Percentiles rank a stretch among this genome's conserved stretches.
phyloP scores from a whole-genome alignment of 2,113 vertebrate genomes.

The Sturnira hondurensis region DNA sequence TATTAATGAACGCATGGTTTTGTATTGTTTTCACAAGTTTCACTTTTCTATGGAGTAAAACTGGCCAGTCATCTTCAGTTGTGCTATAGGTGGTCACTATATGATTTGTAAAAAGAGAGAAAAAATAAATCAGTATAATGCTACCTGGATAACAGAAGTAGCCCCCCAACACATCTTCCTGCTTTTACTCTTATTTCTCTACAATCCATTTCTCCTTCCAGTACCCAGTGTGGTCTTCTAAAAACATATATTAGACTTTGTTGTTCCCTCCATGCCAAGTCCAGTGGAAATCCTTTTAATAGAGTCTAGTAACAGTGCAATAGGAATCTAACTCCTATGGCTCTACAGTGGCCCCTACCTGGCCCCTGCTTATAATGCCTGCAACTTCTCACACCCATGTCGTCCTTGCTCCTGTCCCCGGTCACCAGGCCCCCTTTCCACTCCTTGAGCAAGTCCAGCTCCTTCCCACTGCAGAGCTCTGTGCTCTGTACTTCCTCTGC shows the following conservation, averaged over 20 bases:
- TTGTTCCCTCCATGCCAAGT: not conserved
- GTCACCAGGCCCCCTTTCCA: not conserved
- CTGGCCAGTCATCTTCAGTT: not conserved
- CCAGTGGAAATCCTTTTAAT: not conserved
- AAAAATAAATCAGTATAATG: not conserved
- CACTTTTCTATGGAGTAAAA: not conserved
- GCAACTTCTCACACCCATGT: not conserved
- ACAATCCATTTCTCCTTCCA: not conserved
- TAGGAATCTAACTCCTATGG: not conserved
- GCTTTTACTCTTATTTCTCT: not conserved
- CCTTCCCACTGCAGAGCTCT: not conserved
- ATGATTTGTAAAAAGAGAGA: not conserved
- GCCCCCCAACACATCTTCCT: not conserved
- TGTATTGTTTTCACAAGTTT: not conserved
- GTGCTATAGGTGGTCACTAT: not conserved
- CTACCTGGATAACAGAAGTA: not conserved
- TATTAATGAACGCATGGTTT: not conserved
- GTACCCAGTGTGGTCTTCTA: not conserved
- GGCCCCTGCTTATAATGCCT: not conserved
- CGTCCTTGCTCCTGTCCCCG: not conserved
- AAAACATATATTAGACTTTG: not conserved
- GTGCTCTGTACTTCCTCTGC: not conserved
- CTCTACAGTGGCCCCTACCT: not conserved
- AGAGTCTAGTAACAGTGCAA: not conserved
- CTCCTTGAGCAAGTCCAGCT: not conserved